Evolutionary conservation across 2,888 invertebrate genomes (phyloP), one percentile per base, ranked within the genome.

Genomic region (Calliopum simillimum): DNA sequence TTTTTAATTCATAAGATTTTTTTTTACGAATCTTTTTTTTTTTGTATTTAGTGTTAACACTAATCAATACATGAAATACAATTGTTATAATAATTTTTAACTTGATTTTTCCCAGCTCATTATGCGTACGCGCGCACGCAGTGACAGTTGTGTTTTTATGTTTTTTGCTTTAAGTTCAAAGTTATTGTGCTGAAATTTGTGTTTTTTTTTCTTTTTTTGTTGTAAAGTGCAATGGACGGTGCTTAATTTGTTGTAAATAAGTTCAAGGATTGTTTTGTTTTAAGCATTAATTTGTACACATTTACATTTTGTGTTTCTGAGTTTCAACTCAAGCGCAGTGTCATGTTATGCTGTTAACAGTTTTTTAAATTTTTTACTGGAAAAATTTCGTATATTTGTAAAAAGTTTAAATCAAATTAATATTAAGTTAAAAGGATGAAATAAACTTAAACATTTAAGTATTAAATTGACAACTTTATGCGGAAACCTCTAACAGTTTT

Each of bases 81-180:
- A 33, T 44, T 46, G 23, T 46, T 46, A 46, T 46, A 46, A 46
- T 61, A 21, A 46, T 21, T 49, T 25, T 25, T 23, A n/a, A 19
- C 19, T 44, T 19, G 46, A 46, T 13, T 46, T 46, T 25, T 64
- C 65, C 43, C 13, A 41, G 49, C 56, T 80, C 81, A 80, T 80
- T 80, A 80, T 80, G 80, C 80, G 79, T 76, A 79, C 77, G 79
- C 80, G 80, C 81, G 82, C 79, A 81, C 81, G 74, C 77, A 73
- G 78, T 76, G 76, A 76, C 80, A 80, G 80, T 79, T 79, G 80
- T 80, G 76, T 76, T 80, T 73, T 78, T n/a, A n/a, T n/a, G n/a
- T n/a, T n/a, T 77, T 74, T 46, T 19, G 23, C 62, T n/a, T 21
- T 43, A 64, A 65, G 53, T 55, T 65, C 43, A 65, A 53, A 55